Evolutionary conservation across 2,888 invertebrate species (phyloP), one percentile per base, ranked within the genome.

Genomic region (Frankliniella fusca): DNA sequence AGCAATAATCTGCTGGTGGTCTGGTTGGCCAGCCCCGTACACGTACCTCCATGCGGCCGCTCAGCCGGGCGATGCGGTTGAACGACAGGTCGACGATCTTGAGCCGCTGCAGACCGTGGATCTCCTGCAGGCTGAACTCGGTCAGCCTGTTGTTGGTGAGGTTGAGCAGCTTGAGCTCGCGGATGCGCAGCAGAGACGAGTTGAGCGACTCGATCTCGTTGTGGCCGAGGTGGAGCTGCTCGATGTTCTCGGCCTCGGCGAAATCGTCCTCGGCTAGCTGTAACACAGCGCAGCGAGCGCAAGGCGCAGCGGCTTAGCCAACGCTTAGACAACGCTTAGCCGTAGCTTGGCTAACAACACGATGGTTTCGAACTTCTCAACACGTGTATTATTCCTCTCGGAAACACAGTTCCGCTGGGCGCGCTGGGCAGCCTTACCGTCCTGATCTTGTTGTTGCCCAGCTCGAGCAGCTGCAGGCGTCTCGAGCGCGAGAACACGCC

Each of bases 101-200:
- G n/a, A 96, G 88, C 84, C 91, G 91, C 84, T 92, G 91, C 83
- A 95, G 88, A 0, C 95, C 95, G 83, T 93, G 92, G 80, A 95
- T 92, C 87, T 95, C 94, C 87, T 93, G 92, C 86, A 95, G 91
- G 0, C 94, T 94, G 88, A 96, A 95, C 86, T 94, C 94, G 0
- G 91, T 90, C 83, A 95, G 90, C 70, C 90, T 90, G 87, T 96
- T 96, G 86, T 93, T 92, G 0, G 94, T 94, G 83, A 96, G 89
- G 88, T 95, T 95, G 80, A 94, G 90, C 84, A 91, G 91, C 84
- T 91, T 90, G 38, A 96, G 88, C 15, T 92, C 91, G 85, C 91
- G 91, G 81, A 95, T 88, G 79, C 93, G 92, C 85, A 92, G 89
- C 79, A 95, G 87, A 0, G 95, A 94, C 81, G 93, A 92, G 86